A percentile compares a stretch with the other conserved stretches of the same genome.
phyloP scores from a whole-genome alignment of 1,140 invertebrate species.

The Babylonia areolata region DNA sequence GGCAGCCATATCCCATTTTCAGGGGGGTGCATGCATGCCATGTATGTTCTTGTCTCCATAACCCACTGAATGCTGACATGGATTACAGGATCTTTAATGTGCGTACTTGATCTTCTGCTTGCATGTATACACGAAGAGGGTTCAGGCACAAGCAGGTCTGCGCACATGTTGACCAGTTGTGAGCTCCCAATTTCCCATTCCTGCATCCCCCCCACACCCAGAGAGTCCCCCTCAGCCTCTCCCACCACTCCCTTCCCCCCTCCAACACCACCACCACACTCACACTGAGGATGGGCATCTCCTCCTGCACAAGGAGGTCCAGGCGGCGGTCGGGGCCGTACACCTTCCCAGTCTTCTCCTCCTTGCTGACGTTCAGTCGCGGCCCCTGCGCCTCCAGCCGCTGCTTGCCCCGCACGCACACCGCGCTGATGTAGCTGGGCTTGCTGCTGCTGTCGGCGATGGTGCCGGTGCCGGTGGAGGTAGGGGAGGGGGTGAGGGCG shows the following conservation, averaged over 20 bases:
- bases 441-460: conserved; percentile 44
- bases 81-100: too few species aligned
- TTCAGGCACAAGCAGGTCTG: too few species aligned
- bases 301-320: conserved; percentile 74
- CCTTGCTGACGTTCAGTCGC: conserved; percentile 74
- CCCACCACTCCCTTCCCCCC: not conserved
- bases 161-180: too few species aligned
- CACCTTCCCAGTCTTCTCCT: conserved; percentile 72
- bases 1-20: too few species aligned
- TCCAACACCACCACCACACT: conserved; percentile 2
- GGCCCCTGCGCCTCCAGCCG: conserved; percentile 75
- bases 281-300: conserved; percentile 76
- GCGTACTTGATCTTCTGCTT: too few species aligned
- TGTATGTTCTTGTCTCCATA: too few species aligned
- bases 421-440: conserved; percentile 62
- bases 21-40: too few species aligned
- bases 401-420: conserved; percentile 75
- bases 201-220: not conserved
- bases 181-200: not conserved
- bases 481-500: conserved; percentile 29
- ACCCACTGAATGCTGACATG: too few species aligned
- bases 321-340: conserved; percentile 77
- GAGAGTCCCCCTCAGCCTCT: too few species aligned
- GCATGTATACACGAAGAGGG: too few species aligned
- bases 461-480: conserved; percentile 19